phyloP scores from a whole-genome alignment of 2,797 vertebrate genomes.

The Channallabes apus region DNA sequence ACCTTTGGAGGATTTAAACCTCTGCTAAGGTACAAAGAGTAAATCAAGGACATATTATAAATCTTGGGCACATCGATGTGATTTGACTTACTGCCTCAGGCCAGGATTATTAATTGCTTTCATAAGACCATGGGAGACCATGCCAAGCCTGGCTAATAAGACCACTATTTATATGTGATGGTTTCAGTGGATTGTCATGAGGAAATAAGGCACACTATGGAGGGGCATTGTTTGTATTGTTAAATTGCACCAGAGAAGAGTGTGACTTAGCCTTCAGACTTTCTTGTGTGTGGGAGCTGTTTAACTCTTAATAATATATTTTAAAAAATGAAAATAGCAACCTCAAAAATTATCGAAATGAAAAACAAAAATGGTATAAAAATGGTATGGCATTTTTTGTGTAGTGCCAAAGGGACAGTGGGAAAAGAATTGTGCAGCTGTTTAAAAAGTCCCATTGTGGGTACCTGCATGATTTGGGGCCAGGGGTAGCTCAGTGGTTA shows the following conservation, averaged over 20 bases:
- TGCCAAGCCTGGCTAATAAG: conserved; percentile 44
- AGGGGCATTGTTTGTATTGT: conserved; percentile 29
- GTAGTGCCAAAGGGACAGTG: too few relatives aligned
- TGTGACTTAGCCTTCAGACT: neutral
- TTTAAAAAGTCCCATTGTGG: conserved; percentile 15
- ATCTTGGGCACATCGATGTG: conserved; percentile 18
- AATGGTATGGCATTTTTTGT: too few relatives aligned
- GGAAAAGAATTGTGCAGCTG: neutral
- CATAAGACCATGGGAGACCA: neutral
- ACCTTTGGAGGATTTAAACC: neutral
- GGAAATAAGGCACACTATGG: conserved; percentile 26
- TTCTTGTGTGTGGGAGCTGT: conserved; percentile 5
- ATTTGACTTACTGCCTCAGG: conserved; percentile 51
- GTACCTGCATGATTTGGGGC: conserved; percentile 42
- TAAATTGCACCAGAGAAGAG: conserved; percentile 24
- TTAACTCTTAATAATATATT: neutral
- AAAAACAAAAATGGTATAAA: too few relatives aligned
- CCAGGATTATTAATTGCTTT: conserved; percentile 25
- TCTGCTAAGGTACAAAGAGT: conserved; percentile 6
- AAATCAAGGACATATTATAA: conserved; percentile 26
- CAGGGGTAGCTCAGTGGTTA: too few relatives aligned
- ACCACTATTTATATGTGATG: conserved; percentile 48
- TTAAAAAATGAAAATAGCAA: too few relatives aligned
- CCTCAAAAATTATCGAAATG: too few relatives aligned
- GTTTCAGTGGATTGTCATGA: conserved; percentile 35